Evolutionary conservation across 2,797 vertebrate species (phyloP).

Genomic region (Oreonectes daqikongensis): DNA sequence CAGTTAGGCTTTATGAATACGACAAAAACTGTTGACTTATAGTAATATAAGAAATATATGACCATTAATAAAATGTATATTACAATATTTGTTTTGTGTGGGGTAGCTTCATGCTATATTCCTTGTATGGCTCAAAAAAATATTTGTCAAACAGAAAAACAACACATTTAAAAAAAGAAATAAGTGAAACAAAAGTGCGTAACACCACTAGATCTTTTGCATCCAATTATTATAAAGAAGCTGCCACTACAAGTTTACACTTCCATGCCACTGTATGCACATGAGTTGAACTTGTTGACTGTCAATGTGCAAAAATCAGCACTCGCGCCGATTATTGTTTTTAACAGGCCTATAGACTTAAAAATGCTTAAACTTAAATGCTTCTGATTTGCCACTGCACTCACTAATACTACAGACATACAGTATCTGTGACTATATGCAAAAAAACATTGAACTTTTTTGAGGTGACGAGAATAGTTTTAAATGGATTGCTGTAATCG

Average conservation of each 20-base stretch:
- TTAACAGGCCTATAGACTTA: not conserved
- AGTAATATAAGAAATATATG: too few relatives aligned
- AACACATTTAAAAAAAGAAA: not conserved
- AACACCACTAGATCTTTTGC: not conserved
- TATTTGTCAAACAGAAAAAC: too few relatives aligned
- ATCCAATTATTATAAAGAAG: not conserved
- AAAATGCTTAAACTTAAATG: too few relatives aligned
- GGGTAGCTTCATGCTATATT: too few relatives aligned
- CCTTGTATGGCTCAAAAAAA: too few relatives aligned
- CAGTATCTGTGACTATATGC: not conserved
- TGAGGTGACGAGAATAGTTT: not conserved
- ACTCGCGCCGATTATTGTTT: not conserved
- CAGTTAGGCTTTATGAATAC: not conserved
- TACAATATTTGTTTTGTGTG: too few relatives aligned
- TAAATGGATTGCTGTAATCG: not conserved
- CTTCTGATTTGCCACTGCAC: not conserved
- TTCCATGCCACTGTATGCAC: not conserved
- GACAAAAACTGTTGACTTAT: not conserved
- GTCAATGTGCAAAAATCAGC: not conserved
- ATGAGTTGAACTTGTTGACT: not conserved
- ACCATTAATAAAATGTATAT: too few relatives aligned
- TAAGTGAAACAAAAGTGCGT: not conserved
- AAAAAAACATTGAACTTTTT: not conserved
- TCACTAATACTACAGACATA: not conserved
- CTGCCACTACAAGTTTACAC: not conserved